Evolutionary conservation across 2,113 vertebrate genomes (phyloP), one percentile per base, ranked within the genome.

Genomic region (Aythya baeri): DNA sequence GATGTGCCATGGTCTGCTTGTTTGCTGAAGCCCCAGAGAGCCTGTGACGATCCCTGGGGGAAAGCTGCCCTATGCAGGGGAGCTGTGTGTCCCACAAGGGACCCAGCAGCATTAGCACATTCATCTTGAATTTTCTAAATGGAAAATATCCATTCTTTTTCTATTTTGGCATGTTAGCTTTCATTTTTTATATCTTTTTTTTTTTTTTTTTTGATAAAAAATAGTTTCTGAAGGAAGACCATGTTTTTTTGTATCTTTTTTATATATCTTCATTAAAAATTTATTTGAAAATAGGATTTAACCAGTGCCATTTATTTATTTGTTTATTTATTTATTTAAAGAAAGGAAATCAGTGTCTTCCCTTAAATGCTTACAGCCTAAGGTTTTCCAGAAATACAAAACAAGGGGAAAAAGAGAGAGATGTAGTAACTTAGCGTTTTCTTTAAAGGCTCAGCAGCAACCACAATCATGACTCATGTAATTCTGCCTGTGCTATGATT

Each of bases 401-500:
- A 43, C 15, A 38, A 41, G 18, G 17, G 26, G 13, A 21, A 23
- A 55, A 83, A 21, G 7, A 22, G 3, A 66, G 65, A 36, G 18
- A 9, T 1, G 3, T 17, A 9, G 4, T 7, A 41, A 34, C n/a
- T 23, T n/a, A 9, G 7, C 23, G 6, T 15, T 82, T 36, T n/a
- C 3, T 83, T 62, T 11, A 11, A 32, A 49, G 50, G 29, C n/a
- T 17, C 16, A 61, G 23, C 15, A 20, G 4, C 3, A 54, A 32
- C 32, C 2, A 3, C n/a, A 52, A 17, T 18, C 12, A 1, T 2
- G 27, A 8, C 38, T 59, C 29, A 4, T 36, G 29, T 43, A 9
- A 67, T 16, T 59, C 22, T 68, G 43, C 10, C 31, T 2, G 1
- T 12, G 32, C 13, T 0, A 0, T 49, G 16, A 2, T 0, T 6